These are phyloP conservation scores for Loriculus beryllinus DNA, from an alignment of 2,797 vertebrate species.

Conservation along the genomic window DNA sequence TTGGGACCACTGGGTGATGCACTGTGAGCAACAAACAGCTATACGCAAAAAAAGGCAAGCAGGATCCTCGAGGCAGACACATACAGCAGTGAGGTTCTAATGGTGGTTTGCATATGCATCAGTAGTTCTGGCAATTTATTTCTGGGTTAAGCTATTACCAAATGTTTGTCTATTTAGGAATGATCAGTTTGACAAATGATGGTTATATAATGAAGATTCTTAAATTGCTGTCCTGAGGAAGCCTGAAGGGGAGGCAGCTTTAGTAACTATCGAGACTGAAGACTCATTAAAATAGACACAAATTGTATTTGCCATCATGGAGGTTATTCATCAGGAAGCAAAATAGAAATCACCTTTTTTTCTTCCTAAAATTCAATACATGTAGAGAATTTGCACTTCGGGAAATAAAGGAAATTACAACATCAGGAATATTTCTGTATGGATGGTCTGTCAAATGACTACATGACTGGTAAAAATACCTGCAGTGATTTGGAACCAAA, in stretches of 20 bases:
- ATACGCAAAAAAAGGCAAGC: background rate
- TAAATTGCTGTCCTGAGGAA: background rate
- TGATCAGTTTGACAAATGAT: background rate
- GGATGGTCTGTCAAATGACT: background rate
- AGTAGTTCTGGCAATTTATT: background rate
- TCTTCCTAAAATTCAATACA: background rate
- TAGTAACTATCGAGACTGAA: background rate
- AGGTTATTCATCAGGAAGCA: background rate
- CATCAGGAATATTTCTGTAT: background rate
- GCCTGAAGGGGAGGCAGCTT: background rate
- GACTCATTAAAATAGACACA: background rate
- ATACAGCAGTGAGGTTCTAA: background rate
- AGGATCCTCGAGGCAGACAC: background rate
- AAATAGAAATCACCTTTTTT: background rate
- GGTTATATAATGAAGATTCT: background rate
- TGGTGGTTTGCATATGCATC: background rate
- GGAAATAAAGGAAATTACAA: background rate
- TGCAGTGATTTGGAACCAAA: background rate
- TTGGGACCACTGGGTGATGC: rapidly evolving
- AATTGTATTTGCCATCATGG: background rate
- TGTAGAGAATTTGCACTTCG: background rate
- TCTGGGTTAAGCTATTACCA: background rate
- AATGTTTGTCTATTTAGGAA: background rate
- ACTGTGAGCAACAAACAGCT: background rate
- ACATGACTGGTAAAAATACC: background rate